phyloP scores from a whole-genome alignment of 1,140 invertebrate genomes.

The Neuroterus valhalla region DNA sequence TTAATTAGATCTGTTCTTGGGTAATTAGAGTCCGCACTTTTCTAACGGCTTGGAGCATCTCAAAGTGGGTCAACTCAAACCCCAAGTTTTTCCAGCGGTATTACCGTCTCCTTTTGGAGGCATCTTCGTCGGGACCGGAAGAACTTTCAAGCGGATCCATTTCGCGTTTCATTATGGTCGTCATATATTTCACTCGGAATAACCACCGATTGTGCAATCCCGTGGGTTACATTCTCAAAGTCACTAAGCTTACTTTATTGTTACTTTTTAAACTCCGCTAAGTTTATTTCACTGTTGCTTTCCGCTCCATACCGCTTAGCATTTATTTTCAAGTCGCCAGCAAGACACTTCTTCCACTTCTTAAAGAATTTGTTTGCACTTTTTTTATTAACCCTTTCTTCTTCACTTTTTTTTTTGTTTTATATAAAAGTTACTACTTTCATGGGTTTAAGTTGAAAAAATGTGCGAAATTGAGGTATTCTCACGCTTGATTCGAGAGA shows the following conservation, averaged over 20 bases:
- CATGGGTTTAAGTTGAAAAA: no score
- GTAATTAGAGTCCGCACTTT: constrained; percentile 64
- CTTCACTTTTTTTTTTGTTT: background rate
- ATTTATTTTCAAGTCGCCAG: no score
- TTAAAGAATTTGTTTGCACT: no score
- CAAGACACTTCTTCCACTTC: no score
- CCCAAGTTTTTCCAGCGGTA: constrained; percentile 1
- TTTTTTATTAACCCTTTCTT: background rate
- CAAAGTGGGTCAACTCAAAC: constrained; percentile 61
- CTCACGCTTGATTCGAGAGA: no score
- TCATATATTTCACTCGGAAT: constrained; percentile 46
- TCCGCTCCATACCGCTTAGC: no score
- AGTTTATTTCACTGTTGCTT: constrained; percentile 7
- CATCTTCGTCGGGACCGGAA: constrained; percentile 28
- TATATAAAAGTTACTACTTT: no score
- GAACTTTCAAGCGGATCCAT: constrained; percentile 28
- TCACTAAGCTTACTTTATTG: constrained; percentile 17
- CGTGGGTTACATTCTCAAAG: constrained; percentile 7
- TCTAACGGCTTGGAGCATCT: constrained; percentile 57
- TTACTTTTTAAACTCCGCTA: background rate
- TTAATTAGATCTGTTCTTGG: constrained; percentile 67
- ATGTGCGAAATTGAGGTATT: no score
- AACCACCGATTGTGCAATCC: constrained; percentile 6
- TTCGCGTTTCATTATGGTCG: constrained; percentile 50
- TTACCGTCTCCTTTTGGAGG: constrained; percentile 36